phyloP scores from a whole-genome alignment of 2,797 vertebrate species.

The Podarcis lilfordi region DNA sequence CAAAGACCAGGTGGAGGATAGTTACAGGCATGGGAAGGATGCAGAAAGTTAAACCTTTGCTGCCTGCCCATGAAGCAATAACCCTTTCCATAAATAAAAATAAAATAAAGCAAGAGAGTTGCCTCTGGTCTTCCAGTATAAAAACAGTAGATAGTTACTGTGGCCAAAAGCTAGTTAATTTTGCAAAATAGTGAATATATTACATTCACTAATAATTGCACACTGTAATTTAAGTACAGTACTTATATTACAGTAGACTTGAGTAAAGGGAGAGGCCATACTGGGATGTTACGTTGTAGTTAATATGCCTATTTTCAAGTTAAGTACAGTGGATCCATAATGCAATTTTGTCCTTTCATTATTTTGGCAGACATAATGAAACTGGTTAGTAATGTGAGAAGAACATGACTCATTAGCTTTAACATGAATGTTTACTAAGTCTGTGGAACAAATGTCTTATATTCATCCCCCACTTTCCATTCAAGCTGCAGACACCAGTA shows the following conservation, averaged over 20 bases:
- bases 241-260: neutral
- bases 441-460: constrained; percentile 34
- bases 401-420: constrained; percentile 19
- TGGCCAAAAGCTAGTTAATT: constrained; percentile 31
- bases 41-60: neutral
- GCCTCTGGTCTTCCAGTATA: neutral
- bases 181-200: constrained; percentile 1
- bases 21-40: neutral
- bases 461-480: neutral
- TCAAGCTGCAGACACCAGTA: constrained; percentile 32
- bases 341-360: constrained; percentile 40
- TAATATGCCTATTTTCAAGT: constrained; percentile 19
- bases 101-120: neutral
- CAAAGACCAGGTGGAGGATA: neutral
- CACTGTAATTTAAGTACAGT: neutral
- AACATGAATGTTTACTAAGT: constrained; percentile 9
- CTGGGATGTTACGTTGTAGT: constrained; percentile 32
- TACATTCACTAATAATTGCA: constrained; percentile 1
- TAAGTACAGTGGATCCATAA: neutral
- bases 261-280: neutral
- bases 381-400: constrained; percentile 10
- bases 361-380: neutral
- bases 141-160: constrained; percentile 25
- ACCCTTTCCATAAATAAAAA: neutral
- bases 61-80: constrained; percentile 25